These are phyloP conservation scores for Chlorodrepanis virens DNA, from an alignment of 2,113 vertebrate species.

Conservation along the genomic window DNA sequence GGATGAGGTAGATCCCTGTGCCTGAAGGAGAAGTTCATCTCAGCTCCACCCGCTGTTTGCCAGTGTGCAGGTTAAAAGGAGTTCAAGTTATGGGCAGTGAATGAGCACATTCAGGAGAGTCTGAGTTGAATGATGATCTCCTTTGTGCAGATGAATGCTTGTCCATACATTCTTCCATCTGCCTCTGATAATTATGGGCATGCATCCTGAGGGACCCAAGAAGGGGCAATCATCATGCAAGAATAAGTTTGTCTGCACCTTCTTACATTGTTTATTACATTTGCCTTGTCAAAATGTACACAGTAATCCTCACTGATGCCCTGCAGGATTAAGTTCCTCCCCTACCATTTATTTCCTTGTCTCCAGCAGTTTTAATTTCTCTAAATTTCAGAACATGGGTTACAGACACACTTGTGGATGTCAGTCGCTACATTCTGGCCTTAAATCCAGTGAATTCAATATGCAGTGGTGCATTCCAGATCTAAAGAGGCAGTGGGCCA, in stretches of 20 bases:
- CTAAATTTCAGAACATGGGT: background rate
- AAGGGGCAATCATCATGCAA: background rate
- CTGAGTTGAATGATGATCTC: background rate
- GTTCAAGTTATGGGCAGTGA: background rate
- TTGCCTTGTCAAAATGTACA: background rate
- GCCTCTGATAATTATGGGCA: background rate
- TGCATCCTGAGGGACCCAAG: background rate
- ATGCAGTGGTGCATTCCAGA: background rate
- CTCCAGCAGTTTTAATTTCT: background rate
- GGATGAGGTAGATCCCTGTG: background rate
- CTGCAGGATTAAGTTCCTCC: background rate
- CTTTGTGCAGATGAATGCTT: background rate
- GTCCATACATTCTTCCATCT: background rate
- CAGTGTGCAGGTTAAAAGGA: background rate
- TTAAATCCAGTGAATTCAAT: background rate
- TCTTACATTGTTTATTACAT: background rate
- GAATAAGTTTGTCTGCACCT: background rate
- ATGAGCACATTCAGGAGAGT: background rate
- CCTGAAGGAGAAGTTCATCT: background rate
- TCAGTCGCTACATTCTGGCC: background rate
- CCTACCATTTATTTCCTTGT: background rate
- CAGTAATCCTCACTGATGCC: background rate
- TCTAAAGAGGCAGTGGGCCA: background rate
- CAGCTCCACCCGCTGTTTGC: background rate
- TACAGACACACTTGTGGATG: background rate